These are phyloP conservation scores for Orthosia cruda DNA, from an alignment of 2,888 invertebrate genomes.

Conservation along the genomic window DNA sequence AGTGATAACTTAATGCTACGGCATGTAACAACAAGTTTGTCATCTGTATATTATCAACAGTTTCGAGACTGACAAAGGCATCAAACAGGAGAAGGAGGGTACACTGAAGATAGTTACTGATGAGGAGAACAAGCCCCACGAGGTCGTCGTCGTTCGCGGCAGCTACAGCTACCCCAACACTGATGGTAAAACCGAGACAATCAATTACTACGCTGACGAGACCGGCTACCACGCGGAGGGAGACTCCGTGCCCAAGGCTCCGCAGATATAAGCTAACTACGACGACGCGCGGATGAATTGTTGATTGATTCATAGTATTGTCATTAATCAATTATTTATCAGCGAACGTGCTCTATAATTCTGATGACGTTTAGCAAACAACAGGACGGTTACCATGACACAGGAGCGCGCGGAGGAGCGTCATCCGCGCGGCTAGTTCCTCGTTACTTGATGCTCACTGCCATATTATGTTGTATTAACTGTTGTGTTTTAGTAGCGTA, in stretches of 20 bases:
- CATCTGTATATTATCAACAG: conserved; percentile 24
- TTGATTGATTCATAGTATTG: conserved; percentile 46
- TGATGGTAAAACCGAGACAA: conserved; percentile 89
- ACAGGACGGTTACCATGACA: conserved; percentile 40
- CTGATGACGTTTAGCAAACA: conserved; percentile 34
- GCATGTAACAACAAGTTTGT: background rate
- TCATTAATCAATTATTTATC: conserved; percentile 34
- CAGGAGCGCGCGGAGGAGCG: conserved; percentile 12
- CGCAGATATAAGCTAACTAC: conserved; percentile 68
- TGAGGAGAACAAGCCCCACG: conserved; percentile 91
- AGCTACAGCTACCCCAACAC: conserved; percentile 90
- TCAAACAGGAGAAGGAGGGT: conserved; percentile 86
- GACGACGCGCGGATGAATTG: conserved; percentile 54
- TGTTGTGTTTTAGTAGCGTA: conserved; percentile 75
- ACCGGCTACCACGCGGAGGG: conserved; percentile 93
- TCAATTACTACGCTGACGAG: conserved; percentile 92
- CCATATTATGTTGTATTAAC: conserved; percentile 82
- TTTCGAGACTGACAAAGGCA: conserved; percentile 91
- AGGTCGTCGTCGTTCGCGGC: conserved; percentile 92
- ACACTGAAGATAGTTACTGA: conserved; percentile 83
- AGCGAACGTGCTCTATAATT: conserved; percentile 17
- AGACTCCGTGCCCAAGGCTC: conserved; percentile 91
- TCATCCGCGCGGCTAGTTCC: conserved; percentile 12
- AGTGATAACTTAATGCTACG: too few relatives aligned
- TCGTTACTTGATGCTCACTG: conserved; percentile 74